Evolutionary conservation across 2,113 vertebrate species (phyloP).

Genomic region (Acrocephalus kingi): DNA sequence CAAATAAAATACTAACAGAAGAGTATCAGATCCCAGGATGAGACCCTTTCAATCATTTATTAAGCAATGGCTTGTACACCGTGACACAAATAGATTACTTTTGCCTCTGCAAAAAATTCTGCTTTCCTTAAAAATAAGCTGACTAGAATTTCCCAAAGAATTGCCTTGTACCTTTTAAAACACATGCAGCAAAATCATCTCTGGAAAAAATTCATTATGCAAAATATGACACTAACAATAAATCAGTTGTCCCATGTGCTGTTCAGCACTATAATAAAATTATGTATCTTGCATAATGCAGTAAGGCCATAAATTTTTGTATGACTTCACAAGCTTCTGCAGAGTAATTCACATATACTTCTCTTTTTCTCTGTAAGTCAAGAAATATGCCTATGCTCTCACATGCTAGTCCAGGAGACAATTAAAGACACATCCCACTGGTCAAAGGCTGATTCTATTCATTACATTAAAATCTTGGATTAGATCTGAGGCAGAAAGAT

Average conservation of each 20-base stretch:
- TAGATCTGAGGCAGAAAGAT: neutral
- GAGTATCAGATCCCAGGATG: neutral
- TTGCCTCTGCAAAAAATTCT: neutral
- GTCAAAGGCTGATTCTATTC: neutral
- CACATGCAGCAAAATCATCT: neutral
- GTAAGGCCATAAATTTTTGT: neutral
- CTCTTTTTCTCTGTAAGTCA: neutral
- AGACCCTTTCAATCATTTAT: neutral
- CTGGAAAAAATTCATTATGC: neutral
- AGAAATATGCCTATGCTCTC: neutral
- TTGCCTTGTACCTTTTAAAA: neutral
- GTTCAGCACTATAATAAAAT: constrained; percentile 24
- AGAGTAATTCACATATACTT: neutral
- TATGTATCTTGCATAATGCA: constrained; percentile 22
- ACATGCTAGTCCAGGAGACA: neutral
- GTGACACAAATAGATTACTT: neutral
- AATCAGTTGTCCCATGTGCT: neutral
- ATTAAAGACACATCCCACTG: neutral
- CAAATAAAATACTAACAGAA: neutral
- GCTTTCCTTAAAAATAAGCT: neutral
- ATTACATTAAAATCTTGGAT: neutral
- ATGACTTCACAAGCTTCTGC: neutral
- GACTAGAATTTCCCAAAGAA: neutral
- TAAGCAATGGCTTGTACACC: neutral
- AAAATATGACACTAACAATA: neutral